These are phyloP conservation scores for Patiria pectinifera DNA, from an alignment of 53 echinoderm and acorn worm genomes.

Conservation along the genomic window DNA sequence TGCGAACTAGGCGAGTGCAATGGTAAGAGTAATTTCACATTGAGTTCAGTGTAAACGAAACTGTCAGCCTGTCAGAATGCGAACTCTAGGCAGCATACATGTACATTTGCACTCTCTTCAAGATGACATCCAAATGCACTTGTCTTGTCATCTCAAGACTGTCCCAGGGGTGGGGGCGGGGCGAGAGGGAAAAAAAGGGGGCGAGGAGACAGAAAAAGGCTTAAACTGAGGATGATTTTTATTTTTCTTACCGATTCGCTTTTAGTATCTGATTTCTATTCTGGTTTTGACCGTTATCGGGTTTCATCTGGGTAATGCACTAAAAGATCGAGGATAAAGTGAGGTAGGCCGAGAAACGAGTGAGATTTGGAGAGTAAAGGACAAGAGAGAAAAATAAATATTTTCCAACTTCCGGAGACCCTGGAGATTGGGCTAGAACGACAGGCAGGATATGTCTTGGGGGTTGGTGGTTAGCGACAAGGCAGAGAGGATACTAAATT, in stretches of 20 bases:
- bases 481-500: not conserved
- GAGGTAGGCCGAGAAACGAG: not conserved
- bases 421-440: not conserved
- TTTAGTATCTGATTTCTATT: too few relatives aligned
- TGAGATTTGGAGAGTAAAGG: not conserved
- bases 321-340: constrained; percentile 15
- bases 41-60: too few relatives aligned
- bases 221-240: constrained; percentile 11
- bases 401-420: not conserved
- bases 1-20: too few relatives aligned
- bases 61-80: constrained; percentile 7
- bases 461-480: not conserved
- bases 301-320: constrained; percentile 18
- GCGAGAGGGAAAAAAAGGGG: not conserved
- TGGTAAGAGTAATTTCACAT: too few relatives aligned
- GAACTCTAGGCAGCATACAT: not conserved
- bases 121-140: constrained; percentile 50
- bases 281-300: not conserved
- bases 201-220: not conserved
- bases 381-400: not conserved
- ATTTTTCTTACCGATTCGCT: too few relatives aligned
- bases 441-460: not conserved
- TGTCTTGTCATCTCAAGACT: constrained; percentile 14
- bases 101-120: not conserved
- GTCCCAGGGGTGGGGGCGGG: not conserved